Percentiles rank a stretch among this genome's conserved stretches.
Conservation (phyloP, 2,113 vertebrate genomes). For the Pelecanoides urinatrix region DNA sequence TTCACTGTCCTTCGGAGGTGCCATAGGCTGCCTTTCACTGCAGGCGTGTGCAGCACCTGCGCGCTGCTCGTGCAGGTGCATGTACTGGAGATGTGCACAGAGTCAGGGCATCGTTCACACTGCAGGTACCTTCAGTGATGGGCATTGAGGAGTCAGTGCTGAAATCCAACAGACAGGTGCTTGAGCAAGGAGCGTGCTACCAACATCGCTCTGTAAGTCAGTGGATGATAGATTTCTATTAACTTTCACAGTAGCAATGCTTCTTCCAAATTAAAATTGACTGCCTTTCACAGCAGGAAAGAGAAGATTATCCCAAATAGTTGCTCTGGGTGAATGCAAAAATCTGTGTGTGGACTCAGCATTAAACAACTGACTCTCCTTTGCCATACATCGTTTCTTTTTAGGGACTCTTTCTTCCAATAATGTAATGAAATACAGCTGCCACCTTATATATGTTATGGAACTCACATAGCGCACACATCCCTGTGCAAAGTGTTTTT, state of each 20-base stretch:
- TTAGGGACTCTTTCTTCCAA: background rate
- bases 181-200: background rate
- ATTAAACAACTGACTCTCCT: background rate
- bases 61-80: background rate
- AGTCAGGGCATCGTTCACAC: fast-evolving
- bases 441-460: background rate
- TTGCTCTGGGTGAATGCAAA: background rate
- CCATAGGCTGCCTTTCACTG: background rate
- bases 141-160: background rate
- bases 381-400: background rate
- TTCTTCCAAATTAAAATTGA: background rate
- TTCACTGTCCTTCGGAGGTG: background rate
- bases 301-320: background rate
- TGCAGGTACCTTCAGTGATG: background rate
- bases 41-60: background rate
- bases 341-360: background rate
- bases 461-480: background rate
- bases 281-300: background rate
- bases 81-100: background rate
- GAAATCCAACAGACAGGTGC: background rate
- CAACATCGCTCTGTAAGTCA: background rate
- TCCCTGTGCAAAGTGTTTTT: background rate
- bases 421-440: background rate
- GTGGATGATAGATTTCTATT: background rate
- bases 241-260: background rate